These are phyloP conservation scores for Glyphotaelius pellucidus DNA, from an alignment of 2,888 invertebrate species.

Conservation along the genomic window DNA sequence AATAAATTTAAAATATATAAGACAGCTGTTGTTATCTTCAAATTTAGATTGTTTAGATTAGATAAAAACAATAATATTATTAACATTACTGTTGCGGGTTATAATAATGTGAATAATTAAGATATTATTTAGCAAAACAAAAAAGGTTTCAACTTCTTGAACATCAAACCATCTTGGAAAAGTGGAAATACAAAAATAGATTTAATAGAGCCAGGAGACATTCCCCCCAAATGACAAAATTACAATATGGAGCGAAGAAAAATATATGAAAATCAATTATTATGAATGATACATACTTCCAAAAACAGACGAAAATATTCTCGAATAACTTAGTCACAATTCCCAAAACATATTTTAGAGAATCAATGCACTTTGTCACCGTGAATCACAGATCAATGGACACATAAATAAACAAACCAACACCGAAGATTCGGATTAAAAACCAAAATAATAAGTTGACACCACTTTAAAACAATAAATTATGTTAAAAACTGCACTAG, in stretches of 20 bases:
- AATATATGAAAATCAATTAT: not conserved
- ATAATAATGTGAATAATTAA: not conserved
- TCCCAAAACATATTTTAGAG: not conserved
- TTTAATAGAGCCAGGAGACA: not conserved
- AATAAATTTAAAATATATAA: not conserved
- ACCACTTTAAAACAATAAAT: not conserved
- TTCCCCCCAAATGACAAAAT: not conserved
- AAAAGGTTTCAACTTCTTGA: not conserved
- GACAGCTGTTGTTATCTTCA: not conserved
- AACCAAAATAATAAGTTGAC: not conserved
- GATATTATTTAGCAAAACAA: not conserved
- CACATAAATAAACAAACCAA: conserved; percentile 9
- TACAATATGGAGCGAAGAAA: not conserved
- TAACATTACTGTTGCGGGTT: not conserved
- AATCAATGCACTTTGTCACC: conserved; percentile 13
- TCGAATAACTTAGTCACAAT: not conserved
- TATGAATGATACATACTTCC: not conserved
- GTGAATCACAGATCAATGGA: conserved; percentile 4
- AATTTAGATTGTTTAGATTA: not conserved
- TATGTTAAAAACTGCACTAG: not conserved
- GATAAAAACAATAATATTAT: not conserved
- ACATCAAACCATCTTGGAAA: not conserved
- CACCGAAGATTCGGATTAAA: not conserved
- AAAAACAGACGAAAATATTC: not conserved
- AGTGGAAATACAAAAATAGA: not conserved